These are phyloP conservation scores for Brachyptera risi DNA, from an alignment of 2,888 invertebrate genomes.

Conservation along the genomic window DNA sequence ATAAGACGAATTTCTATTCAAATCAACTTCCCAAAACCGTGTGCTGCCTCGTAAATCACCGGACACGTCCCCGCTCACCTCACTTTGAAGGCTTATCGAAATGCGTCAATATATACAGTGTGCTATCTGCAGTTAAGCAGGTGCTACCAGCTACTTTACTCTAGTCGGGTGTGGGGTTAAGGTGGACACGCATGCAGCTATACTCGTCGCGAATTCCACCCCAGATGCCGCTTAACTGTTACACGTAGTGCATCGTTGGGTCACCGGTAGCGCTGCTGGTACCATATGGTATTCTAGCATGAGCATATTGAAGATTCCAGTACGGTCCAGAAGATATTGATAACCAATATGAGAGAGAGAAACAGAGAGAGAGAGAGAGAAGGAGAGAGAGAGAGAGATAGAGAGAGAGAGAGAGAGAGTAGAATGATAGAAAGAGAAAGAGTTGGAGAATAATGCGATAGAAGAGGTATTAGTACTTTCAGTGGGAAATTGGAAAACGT, in stretches of 20 bases:
- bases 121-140: background rate
- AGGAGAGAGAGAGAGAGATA: constrained; percentile 26
- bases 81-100: no score
- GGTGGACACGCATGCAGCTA: no score
- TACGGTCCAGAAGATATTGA: constrained; percentile 15
- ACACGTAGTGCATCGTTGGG: background rate
- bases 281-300: background rate
- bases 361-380: constrained; percentile 17
- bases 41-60: no score
- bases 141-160: background rate
- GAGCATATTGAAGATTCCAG: constrained; percentile 18
- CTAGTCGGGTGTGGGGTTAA: background rate
- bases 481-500: no score
- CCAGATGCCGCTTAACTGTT: no score
- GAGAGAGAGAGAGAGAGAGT: constrained; percentile 20
- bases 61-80: no score
- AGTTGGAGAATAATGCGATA: no score
- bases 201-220: no score
- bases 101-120: background rate
- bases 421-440: no score
- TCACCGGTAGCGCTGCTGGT: background rate
- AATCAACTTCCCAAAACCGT: no score
- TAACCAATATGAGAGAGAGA: constrained; percentile 24
- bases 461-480: no score
- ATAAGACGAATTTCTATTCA: no score